Conservation (phyloP, 2,888 invertebrate genomes). For the Mylabris sibirica region DNA sequence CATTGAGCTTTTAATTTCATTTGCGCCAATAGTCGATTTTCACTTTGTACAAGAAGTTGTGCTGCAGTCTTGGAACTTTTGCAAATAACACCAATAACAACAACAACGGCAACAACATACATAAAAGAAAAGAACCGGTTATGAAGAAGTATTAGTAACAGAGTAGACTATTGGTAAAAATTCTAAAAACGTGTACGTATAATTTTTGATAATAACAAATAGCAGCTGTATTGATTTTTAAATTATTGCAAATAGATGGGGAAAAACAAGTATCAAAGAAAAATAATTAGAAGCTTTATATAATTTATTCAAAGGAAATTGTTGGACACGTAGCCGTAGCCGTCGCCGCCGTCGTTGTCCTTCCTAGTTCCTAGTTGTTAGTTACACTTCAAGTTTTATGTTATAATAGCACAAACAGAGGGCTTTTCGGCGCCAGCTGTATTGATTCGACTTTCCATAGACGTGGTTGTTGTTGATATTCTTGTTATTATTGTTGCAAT, state of each 20-base stretch:
- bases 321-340: not conserved
- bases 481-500: not conserved
- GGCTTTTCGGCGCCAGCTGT: slow-evolving; percentile 17
- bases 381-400: too few species aligned
- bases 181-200: not conserved
- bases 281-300: not conserved
- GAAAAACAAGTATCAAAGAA: not conserved
- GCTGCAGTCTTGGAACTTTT: not conserved
- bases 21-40: not conserved
- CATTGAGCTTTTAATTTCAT: not conserved
- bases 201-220: not conserved
- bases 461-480: slow-evolving; percentile 5
- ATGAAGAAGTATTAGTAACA: not conserved
- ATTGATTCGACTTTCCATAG: slow-evolving; percentile 13
- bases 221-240: not conserved
- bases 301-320: not conserved
- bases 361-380: slow-evolving; percentile 2
- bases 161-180: not conserved
- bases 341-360: not conserved
- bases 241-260: not conserved
- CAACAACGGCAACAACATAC: too few species aligned
- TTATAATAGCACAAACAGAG: slow-evolving; percentile 2
- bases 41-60: not conserved
- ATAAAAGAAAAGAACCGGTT: not conserved
- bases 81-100: not conserved